Percentiles rank a stretch among this genome's conserved stretches.
These are phyloP conservation scores for Lethenteron camtschaticum DNA, from an alignment of 2,113 vertebrate genomes.

Conservation along the genomic window DNA sequence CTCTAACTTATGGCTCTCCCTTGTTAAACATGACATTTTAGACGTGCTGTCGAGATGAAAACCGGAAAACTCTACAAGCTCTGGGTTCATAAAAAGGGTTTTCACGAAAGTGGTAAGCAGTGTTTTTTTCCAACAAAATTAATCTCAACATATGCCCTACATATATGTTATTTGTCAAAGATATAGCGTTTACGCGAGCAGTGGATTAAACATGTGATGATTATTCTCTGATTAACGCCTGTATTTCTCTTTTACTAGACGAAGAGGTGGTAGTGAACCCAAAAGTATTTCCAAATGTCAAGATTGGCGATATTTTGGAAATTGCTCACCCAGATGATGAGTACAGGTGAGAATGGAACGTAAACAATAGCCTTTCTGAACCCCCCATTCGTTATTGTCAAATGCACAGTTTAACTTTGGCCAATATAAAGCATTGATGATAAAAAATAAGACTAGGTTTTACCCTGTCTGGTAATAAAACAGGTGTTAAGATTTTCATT, in stretches of 20 bases:
- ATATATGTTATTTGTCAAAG: background rate
- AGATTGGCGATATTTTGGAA: conserved; percentile 71
- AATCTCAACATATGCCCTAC: background rate
- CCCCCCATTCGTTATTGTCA: background rate
- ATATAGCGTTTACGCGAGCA: background rate
- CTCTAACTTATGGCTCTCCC: no score
- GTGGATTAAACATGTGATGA: fast-evolving
- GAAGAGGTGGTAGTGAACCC: conserved; percentile 84
- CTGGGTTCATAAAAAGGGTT: conserved; percentile 90
- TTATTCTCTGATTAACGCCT: background rate
- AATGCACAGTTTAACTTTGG: no score
- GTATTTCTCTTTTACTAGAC: conserved; percentile 26
- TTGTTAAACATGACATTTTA: no score
- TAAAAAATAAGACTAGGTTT: no score
- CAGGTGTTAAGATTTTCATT: no score
- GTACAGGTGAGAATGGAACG: conserved; percentile 39
- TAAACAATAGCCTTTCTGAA: background rate
- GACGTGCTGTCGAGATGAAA: conserved; percentile 30
- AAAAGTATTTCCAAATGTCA: conserved; percentile 83
- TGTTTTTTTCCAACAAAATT: background rate
- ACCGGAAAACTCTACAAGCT: conserved; percentile 84
- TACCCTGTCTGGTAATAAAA: no score
- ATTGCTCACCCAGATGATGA: conserved; percentile 90
- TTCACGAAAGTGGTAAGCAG: conserved; percentile 75
- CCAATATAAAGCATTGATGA: no score